Percentiles rank a stretch among this genome's conserved stretches.
Evolutionary conservation across 2,113 vertebrate species (phyloP).

Genomic region (Vireo altiloquus): DNA sequence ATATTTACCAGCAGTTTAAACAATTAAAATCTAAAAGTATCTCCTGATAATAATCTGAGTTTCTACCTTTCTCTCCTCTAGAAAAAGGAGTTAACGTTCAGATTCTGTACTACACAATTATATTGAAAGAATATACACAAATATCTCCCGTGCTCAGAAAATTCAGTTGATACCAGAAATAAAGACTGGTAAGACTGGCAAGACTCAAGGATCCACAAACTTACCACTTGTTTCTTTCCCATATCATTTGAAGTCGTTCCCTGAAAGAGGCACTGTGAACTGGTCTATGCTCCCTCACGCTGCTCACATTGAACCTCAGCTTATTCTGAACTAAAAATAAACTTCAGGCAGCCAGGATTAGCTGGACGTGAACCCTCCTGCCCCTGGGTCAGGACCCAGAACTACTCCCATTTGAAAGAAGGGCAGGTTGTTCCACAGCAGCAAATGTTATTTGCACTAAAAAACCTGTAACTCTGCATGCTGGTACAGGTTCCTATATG

Average conservation of each 20-base stretch:
- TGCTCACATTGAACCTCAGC: conserved; percentile 27
- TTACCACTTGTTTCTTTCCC: conserved; percentile 78
- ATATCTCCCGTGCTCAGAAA: neutral
- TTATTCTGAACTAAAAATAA: conserved; percentile 71
- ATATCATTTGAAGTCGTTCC: conserved; percentile 38
- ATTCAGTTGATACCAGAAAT: neutral
- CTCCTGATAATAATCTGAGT: neutral
- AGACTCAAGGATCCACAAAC: neutral
- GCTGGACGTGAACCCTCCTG: neutral
- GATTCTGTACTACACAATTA: neutral
- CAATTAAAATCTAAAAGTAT: neutral
- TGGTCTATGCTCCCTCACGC: neutral
- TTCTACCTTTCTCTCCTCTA: neutral
- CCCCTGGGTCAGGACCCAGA: neutral
- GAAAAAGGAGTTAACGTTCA: neutral
- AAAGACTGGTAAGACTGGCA: neutral
- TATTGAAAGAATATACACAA: neutral
- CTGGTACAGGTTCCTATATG: neutral
- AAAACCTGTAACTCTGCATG: rapidly evolving
- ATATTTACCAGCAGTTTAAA: neutral
- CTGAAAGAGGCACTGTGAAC: neutral
- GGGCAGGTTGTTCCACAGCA: neutral
- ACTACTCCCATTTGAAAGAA: neutral
- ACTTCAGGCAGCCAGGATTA: conserved; percentile 57
- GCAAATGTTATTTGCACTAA: neutral